Evolutionary conservation across 2,797 vertebrate species (phyloP).

Genomic region (Rhinophrynus dorsalis): DNA sequence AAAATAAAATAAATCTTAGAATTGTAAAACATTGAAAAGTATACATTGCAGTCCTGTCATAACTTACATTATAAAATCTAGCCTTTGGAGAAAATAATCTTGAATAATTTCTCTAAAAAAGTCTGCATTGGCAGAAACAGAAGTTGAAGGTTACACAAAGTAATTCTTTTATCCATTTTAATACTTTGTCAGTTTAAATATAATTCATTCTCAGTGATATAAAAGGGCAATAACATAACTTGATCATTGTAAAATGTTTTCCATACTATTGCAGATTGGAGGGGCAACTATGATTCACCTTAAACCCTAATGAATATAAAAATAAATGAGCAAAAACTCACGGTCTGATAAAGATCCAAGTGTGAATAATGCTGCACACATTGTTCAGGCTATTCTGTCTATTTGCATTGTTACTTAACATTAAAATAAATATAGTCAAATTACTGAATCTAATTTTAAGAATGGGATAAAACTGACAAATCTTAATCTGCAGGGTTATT

Average conservation of each 20-base stretch:
- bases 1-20: conserved; percentile 51
- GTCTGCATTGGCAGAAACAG: neutral
- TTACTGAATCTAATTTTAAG: conserved; percentile 31
- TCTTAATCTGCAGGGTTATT: conserved; percentile 56
- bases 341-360: too few species aligned
- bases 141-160: conserved; percentile 42
- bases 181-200: conserved; percentile 29
- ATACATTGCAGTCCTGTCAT: conserved; percentile 27
- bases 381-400: too few species aligned
- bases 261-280: neutral
- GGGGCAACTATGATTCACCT: conserved; percentile 17
- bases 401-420: too few species aligned
- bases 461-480: conserved; percentile 47
- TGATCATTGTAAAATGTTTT: conserved; percentile 9
- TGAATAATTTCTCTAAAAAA: conserved; percentile 25
- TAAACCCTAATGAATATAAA: conserved; percentile 23
- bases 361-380: too few species aligned
- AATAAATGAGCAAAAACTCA: too few species aligned
- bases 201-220: conserved; percentile 18
- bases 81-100: neutral
- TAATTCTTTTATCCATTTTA: conserved; percentile 23
- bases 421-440: conserved; percentile 48
- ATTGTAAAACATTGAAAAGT: conserved; percentile 38
- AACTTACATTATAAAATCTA: conserved; percentile 32
- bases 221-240: conserved; percentile 34